Evolutionary conservation across 2,888 invertebrate species (phyloP).

Genomic region (Epinotia ramella): DNA sequence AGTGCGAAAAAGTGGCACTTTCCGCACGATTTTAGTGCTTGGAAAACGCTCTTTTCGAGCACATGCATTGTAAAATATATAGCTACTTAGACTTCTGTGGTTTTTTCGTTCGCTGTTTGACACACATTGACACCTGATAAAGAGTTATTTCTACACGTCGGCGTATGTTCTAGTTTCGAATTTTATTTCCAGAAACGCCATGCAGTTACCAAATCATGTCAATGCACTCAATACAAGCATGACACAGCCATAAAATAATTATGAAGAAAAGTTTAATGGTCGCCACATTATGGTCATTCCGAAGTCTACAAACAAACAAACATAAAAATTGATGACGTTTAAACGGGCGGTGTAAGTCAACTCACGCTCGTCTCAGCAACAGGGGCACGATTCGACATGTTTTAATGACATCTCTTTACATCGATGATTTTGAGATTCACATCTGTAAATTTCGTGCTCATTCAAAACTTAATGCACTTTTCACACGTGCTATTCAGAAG

Average conservation of each 20-base stretch:
- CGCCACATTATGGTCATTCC: conserved; percentile 19
- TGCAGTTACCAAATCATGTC: conserved; percentile 8
- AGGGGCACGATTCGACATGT: not conserved
- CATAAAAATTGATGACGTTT: conserved; percentile 27
- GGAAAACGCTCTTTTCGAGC: too few species aligned
- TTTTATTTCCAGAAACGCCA: conserved; percentile 8
- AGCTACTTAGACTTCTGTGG: too few species aligned
- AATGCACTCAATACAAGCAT: conserved; percentile 49
- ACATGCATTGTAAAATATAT: too few species aligned
- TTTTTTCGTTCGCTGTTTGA: too few species aligned
- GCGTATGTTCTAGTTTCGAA: too few species aligned
- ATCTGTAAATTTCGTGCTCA: too few species aligned
- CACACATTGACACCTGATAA: not conserved
- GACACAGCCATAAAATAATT: conserved; percentile 15
- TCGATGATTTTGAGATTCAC: not conserved
- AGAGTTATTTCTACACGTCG: not conserved
- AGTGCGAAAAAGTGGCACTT: too few species aligned
- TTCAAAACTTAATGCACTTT: too few species aligned
- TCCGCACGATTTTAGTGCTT: too few species aligned
- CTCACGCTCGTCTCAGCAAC: not conserved
- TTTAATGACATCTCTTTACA: not conserved
- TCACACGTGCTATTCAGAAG: too few species aligned
- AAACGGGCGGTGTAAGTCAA: not conserved
- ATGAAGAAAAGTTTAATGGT: conserved; percentile 25
- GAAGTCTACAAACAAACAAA: conserved; percentile 10